phyloP scores from a whole-genome alignment of 2,797 vertebrate species.

The Lophotriccus pileatus region DNA sequence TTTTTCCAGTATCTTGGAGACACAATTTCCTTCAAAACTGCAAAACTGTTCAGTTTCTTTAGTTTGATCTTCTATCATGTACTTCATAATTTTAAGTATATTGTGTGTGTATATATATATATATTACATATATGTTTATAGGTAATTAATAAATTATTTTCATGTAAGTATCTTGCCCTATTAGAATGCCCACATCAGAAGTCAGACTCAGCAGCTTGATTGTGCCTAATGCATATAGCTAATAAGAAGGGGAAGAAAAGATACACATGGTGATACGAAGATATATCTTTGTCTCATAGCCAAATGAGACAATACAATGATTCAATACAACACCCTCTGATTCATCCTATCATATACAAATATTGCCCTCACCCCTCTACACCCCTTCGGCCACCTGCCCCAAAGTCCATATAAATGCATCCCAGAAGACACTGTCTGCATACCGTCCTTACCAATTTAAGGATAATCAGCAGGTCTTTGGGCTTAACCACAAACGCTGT shows the following conservation, averaged over 20 bases:
- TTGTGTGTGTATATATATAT: too few species aligned
- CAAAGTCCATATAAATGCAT: background rate
- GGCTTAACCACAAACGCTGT: background rate
- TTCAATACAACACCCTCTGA: background rate
- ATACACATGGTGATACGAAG: background rate
- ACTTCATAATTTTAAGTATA: background rate
- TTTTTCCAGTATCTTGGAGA: background rate
- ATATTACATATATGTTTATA: too few species aligned
- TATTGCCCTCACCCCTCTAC: background rate
- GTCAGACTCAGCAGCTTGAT: background rate
- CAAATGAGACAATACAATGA: background rate
- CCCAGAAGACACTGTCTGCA: background rate
- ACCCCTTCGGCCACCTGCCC: too few species aligned
- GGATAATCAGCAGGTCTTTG: background rate
- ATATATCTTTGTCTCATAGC: background rate
- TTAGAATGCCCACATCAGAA: background rate
- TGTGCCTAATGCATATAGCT: background rate
- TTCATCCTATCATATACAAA: background rate
- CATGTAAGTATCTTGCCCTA: background rate
- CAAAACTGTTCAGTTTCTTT: too few species aligned
- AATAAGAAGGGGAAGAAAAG: background rate
- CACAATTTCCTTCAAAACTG: background rate
- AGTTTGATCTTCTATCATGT: background rate
- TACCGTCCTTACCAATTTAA: background rate
- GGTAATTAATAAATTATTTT: background rate